Conservation (phyloP, 37 sponge, comb jelly and placozoan genomes). For the Cladorhizidae sp. region DNA sequence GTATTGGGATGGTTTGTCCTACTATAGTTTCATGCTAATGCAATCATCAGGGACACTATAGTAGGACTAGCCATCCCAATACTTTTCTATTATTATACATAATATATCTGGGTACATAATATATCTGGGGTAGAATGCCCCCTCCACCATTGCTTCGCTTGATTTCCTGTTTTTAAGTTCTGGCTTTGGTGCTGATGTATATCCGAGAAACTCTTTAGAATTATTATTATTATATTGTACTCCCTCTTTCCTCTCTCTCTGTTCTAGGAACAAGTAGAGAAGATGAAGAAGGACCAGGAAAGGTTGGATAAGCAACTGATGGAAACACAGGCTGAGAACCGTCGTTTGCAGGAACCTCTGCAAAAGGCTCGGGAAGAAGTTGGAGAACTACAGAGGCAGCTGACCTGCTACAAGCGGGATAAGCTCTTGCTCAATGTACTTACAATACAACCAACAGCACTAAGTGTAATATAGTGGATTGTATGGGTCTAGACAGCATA, state of each 20-base stretch:
- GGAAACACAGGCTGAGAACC: constrained; percentile 95
- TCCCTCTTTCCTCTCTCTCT: not conserved
- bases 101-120: too few relatives aligned
- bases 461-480: too few relatives aligned
- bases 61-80: too few relatives aligned
- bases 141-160: too few relatives aligned
- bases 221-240: not conserved
- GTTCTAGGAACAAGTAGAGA: constrained; percentile 93
- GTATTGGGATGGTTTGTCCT: too few relatives aligned
- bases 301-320: constrained; percentile 90
- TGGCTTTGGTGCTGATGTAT: not conserved
- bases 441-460: not conserved
- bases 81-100: too few relatives aligned
- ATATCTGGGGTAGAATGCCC: too few relatives aligned
- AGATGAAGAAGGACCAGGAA: constrained; percentile 98
- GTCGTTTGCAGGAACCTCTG: constrained; percentile 87
- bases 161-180: not conserved
- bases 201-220: not conserved
- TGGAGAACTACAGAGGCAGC: constrained; percentile 86
- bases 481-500: too few relatives aligned
- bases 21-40: too few relatives aligned
- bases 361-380: constrained; percentile 92
- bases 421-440: constrained; percentile 84
- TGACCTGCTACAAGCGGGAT: constrained; percentile 95
- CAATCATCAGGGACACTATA: too few relatives aligned